Evolutionary conservation across 1,140 invertebrate genomes (phyloP).

Genomic region (Heterodera carotae): DNA sequence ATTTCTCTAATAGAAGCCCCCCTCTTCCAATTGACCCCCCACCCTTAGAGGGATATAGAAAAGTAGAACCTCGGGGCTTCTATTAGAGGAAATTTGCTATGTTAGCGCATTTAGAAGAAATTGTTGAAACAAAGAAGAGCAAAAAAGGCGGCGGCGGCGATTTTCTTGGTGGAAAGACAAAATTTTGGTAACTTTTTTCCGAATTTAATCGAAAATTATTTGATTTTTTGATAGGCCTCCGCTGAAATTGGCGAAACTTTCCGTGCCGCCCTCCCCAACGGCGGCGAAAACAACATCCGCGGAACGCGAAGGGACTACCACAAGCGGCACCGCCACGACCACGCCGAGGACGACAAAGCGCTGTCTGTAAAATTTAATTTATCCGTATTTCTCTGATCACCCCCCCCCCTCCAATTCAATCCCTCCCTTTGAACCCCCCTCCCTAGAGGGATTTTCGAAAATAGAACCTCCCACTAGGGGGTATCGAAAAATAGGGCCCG

Average conservation of each 20-base stretch:
- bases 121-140: neutral
- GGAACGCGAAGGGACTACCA: neutral
- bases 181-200: neutral
- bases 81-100: too few species aligned
- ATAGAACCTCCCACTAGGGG: too few species aligned
- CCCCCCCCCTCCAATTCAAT: too few species aligned
- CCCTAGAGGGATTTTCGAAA: too few species aligned
- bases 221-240: neutral
- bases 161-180: neutral
- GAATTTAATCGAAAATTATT: neutral
- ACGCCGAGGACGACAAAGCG: constrained; percentile 12
- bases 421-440: too few species aligned
- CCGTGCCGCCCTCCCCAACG: neutral
- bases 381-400: neutral
- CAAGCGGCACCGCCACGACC: neutral
- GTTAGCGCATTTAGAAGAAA: too few species aligned
- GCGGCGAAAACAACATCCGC: neutral
- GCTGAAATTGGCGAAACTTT: neutral
- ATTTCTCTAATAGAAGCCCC: too few species aligned
- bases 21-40: too few species aligned
- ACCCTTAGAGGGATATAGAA: too few species aligned
- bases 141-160: neutral
- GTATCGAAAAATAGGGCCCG: too few species aligned
- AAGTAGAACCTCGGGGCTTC: too few species aligned
- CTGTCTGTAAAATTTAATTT: neutral